These are phyloP conservation scores for Hydrotaea cyrtoneurina DNA, from an alignment of 2,888 invertebrate species.

Conservation along the genomic window DNA sequence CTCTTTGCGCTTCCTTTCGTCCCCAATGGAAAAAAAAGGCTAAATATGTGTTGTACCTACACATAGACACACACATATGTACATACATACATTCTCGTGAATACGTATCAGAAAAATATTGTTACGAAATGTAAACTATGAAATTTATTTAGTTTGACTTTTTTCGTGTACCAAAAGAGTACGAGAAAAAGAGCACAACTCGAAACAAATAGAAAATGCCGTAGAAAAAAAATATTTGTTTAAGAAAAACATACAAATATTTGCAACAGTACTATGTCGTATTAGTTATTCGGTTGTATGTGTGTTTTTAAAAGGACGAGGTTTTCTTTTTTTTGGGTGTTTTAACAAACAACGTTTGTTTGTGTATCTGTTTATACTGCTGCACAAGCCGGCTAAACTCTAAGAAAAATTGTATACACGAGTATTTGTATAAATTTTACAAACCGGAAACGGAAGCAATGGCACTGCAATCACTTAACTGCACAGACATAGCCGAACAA, in stretches of 20 bases:
- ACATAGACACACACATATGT: no score
- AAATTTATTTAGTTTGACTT: conserved; percentile 6
- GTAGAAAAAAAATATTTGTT: neutral
- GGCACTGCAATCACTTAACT: neutral
- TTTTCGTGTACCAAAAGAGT: neutral
- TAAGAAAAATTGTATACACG: neutral
- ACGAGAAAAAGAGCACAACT: neutral
- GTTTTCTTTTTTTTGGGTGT: neutral
- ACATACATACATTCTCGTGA: neutral
- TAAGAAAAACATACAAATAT: conserved; percentile 19
- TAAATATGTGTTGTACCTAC: neutral
- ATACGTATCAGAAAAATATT: neutral
- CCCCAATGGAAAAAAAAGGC: neutral
- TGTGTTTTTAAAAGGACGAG: neutral
- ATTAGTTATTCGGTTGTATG: neutral
- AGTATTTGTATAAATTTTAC: neutral
- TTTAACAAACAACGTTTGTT: neutral
- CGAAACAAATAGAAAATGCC: neutral
- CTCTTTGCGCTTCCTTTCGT: neutral
- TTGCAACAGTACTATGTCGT: neutral
- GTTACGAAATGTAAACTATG: conserved; percentile 15
- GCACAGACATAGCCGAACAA: neutral
- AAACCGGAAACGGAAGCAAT: conserved; percentile 25
- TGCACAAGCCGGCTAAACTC: neutral
- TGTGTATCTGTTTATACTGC: neutral